phyloP scores from a whole-genome alignment of 2,888 invertebrate species.

The Hydriomena furcata region DNA sequence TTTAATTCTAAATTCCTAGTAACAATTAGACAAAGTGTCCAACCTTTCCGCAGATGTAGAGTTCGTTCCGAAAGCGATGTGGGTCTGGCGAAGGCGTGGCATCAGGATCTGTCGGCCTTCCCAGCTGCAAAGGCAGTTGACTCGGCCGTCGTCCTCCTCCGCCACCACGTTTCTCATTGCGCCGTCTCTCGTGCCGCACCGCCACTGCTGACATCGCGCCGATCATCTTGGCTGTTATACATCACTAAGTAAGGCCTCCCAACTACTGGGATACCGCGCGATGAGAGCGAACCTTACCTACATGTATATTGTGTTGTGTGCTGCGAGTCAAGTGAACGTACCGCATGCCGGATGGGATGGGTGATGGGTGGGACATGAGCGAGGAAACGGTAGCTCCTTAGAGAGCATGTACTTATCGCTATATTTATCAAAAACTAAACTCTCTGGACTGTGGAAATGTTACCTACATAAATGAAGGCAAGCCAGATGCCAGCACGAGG shows the following conservation, averaged over 20 bases:
- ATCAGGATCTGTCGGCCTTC: constrained; percentile 85
- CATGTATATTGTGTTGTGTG: no score
- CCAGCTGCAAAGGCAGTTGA: constrained; percentile 87
- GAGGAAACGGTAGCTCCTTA: no score
- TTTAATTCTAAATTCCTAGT: no score
- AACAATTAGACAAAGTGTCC: no score
- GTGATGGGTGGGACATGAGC: no score
- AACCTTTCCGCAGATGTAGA: constrained; percentile 90
- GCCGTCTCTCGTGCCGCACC: constrained; percentile 90
- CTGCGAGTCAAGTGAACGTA: no score
- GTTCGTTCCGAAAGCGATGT: constrained; percentile 85
- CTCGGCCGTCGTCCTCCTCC: constrained; percentile 83
- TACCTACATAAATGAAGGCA: no score
- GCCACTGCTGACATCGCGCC: constrained; percentile 95
- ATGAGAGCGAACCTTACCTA: not conserved
- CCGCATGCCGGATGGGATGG: no score
- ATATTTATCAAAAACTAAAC: no score
- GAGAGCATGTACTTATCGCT: no score
- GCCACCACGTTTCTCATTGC: constrained; percentile 87
- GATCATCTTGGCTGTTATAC: constrained; percentile 86
- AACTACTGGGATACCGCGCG: constrained; percentile 8
- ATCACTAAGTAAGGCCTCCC: constrained; percentile 26
- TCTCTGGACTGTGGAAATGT: no score
- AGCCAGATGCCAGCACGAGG: no score
- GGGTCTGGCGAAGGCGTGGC: constrained; percentile 86